Percentiles rank a stretch among this genome's conserved stretches.
These are phyloP conservation scores for Brachystomella parvula DNA, from an alignment of 1,140 invertebrate species.

Conservation along the genomic window DNA sequence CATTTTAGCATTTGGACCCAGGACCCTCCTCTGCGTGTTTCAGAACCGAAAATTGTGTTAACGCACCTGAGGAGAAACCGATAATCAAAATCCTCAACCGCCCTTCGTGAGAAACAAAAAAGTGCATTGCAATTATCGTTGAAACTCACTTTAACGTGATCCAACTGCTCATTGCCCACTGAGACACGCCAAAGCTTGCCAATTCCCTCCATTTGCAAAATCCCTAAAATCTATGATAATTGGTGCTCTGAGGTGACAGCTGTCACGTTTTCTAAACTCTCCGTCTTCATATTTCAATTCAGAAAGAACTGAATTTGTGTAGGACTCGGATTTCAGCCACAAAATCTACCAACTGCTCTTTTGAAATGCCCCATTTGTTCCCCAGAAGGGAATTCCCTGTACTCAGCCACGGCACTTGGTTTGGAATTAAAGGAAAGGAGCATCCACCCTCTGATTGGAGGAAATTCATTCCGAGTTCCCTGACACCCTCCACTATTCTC, in stretches of 20 bases:
- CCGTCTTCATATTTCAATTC: not conserved
- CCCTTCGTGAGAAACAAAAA: conserved; percentile 4
- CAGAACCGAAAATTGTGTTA: not conserved
- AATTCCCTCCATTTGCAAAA: not conserved
- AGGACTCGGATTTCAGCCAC: not conserved
- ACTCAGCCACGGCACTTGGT: not conserved
- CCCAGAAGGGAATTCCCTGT: not conserved
- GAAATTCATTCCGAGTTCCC: no score
- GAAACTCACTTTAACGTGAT: not conserved
- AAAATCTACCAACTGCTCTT: not conserved
- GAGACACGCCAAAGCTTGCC: not conserved
- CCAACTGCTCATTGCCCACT: not conserved
- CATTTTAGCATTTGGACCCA: no score
- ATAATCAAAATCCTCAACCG: conserved; percentile 1
- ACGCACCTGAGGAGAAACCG: not conserved
- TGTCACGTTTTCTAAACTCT: not conserved
- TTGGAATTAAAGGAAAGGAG: not conserved
- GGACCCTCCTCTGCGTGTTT: not conserved
- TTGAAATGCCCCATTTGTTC: not conserved
- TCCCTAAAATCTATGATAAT: not conserved
- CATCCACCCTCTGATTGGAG: not conserved
- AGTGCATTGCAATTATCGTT: conserved; percentile 4
- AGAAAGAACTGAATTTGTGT: not conserved
- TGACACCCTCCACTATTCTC: not conserved
- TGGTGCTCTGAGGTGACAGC: not conserved